Percentiles rank a stretch among this genome's conserved stretches.
phyloP scores from a whole-genome alignment of 2,888 invertebrate species.

The Linnaemya vulpina region DNA sequence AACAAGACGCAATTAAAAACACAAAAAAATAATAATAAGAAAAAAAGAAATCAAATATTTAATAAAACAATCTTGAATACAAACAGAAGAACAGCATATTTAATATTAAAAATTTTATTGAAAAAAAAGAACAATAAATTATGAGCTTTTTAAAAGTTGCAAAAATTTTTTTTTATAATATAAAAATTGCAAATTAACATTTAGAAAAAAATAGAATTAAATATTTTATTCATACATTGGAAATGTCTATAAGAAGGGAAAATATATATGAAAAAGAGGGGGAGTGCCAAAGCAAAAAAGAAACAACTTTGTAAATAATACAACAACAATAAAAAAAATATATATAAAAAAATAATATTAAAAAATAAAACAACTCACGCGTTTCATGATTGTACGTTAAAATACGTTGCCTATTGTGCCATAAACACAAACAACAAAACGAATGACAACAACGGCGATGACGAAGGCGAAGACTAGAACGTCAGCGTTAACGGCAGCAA shows the following conservation, averaged over 20 bases:
- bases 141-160: conserved; percentile 27
- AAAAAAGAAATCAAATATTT: neutral
- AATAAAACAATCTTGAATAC: conserved; percentile 37
- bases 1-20: conserved; percentile 51
- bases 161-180: conserved; percentile 21
- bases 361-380: conserved; percentile 66
- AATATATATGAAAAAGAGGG: conserved; percentile 37
- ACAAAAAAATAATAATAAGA: too few species aligned
- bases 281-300: conserved; percentile 59
- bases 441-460: conserved; percentile 23
- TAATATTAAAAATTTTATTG: neutral
- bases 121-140: conserved; percentile 55
- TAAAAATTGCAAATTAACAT: conserved; percentile 54
- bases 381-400: conserved; percentile 48
- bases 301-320: conserved; percentile 41
- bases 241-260: neutral
- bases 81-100: conserved; percentile 42
- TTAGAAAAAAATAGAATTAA: conserved; percentile 15
- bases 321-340: conserved; percentile 37
- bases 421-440: conserved; percentile 20
- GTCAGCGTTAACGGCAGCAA: conserved; percentile 50
- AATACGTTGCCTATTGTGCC: conserved; percentile 48
- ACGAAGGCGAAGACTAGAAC: conserved; percentile 48
- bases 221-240: conserved; percentile 23
- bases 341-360: too few species aligned